Conservation (phyloP, 2,113 vertebrate species). For the Notiomystis cincta region DNA sequence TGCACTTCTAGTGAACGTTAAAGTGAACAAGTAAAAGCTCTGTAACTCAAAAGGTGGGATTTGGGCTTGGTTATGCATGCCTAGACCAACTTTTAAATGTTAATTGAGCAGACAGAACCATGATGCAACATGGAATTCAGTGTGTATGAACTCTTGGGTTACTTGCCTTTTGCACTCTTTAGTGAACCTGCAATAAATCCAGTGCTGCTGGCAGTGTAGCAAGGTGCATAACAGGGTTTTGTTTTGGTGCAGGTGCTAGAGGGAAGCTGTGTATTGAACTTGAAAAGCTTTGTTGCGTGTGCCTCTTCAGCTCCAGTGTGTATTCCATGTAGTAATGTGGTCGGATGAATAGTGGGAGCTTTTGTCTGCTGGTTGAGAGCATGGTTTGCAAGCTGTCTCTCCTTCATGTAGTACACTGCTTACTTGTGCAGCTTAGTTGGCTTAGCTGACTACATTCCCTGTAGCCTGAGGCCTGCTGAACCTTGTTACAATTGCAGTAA, state of each 20-base stretch:
- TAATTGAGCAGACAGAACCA: not conserved
- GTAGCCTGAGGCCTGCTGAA: not conserved
- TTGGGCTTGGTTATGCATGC: not conserved
- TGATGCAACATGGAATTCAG: not conserved
- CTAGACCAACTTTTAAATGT: not conserved
- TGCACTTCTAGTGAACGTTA: not conserved
- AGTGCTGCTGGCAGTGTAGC: not conserved
- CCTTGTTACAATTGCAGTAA: not conserved
- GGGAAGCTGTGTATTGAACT: not conserved
- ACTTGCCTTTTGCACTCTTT: not conserved
- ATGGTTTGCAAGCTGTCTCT: not conserved
- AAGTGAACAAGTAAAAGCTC: not conserved
- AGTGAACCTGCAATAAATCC: not conserved
- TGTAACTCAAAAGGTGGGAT: not conserved
- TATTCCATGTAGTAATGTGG: not conserved
- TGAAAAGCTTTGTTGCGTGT: not conserved
- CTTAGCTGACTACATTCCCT: not conserved
- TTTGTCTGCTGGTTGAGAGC: not conserved
- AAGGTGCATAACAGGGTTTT: fast-evolving
- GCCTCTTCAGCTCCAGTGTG: not conserved
- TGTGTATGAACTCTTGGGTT: not conserved
- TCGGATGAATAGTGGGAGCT: not conserved
- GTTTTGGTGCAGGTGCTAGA: not conserved
- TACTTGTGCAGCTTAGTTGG: not conserved
- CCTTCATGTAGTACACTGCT: not conserved